Evolutionary conservation across 2,113 vertebrate species (phyloP).

Genomic region (Syngnathus floridae): DNA sequence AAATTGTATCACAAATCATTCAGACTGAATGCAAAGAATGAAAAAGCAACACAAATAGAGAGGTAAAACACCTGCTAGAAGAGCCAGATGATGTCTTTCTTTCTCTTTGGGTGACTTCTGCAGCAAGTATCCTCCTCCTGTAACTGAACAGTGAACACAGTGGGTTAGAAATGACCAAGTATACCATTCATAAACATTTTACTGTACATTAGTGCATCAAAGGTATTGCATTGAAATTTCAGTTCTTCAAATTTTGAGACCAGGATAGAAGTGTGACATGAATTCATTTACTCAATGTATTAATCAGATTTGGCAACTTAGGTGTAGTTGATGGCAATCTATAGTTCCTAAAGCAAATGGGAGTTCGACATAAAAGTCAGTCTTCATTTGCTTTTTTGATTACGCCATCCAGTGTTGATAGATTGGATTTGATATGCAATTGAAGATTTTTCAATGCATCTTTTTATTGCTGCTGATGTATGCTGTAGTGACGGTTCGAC

Average conservation of each 20-base stretch:
- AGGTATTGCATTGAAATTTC: not conserved
- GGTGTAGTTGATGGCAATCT: too few relatives aligned
- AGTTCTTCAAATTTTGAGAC: not conserved
- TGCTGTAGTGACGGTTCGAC: too few relatives aligned
- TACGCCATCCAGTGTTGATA: not conserved
- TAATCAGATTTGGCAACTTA: too few relatives aligned
- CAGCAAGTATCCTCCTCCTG: constrained; percentile 85
- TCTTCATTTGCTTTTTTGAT: not conserved
- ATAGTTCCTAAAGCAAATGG: not conserved
- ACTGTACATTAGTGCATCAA: not conserved
- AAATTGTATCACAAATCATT: not conserved
- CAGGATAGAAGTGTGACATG: too few relatives aligned
- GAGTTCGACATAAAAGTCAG: not conserved
- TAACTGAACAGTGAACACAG: constrained; percentile 69
- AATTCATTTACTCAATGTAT: too few relatives aligned
- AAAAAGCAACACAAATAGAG: not conserved
- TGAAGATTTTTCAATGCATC: too few relatives aligned
- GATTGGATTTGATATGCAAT: too few relatives aligned
- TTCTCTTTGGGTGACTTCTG: constrained; percentile 78
- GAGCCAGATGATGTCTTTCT: constrained; percentile 82
- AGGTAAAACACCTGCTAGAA: constrained; percentile 77
- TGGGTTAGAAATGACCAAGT: not conserved
- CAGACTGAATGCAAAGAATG: not conserved
- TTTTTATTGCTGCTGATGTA: too few relatives aligned
- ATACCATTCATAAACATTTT: not conserved